Conservation (phyloP, 2,113 vertebrate species). For the Phylloscopus trochiloides region DNA sequence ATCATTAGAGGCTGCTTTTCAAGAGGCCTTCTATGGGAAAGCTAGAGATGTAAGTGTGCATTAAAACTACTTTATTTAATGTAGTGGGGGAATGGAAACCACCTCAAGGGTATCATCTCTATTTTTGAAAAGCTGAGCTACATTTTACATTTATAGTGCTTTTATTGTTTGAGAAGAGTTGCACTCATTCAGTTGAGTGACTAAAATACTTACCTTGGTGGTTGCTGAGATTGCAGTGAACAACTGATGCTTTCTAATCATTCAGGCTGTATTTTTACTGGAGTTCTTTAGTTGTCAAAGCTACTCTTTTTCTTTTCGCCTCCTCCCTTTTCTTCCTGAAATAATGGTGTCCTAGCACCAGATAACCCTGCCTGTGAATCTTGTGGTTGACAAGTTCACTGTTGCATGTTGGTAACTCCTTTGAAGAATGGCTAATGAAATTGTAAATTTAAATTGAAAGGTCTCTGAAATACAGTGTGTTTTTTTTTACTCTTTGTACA, state of each 20-base stretch:
- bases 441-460: constrained; percentile 40
- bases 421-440: constrained; percentile 40
- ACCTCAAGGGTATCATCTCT: not conserved
- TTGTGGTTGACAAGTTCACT: not conserved
- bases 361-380: not conserved
- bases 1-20: constrained; percentile 96
- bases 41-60: constrained; percentile 94
- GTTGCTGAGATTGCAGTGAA: not conserved
- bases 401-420: not conserved
- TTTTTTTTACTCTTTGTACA: not conserved
- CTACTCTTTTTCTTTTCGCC: not conserved
- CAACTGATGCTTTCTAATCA: not conserved
- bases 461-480: not conserved
- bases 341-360: constrained; percentile 1
- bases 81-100: not conserved
- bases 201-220: not conserved
- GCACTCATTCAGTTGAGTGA: not conserved
- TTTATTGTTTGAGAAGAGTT: not conserved
- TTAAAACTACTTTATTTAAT: not conserved
- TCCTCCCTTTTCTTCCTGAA: not conserved
- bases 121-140: not conserved
- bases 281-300: not conserved
- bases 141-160: not conserved
- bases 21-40: constrained; percentile 99
- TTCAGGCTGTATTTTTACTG: not conserved